Evolutionary conservation across 2,113 vertebrate genomes (phyloP).

Genomic region (Mesembrinibis cayennensis): DNA sequence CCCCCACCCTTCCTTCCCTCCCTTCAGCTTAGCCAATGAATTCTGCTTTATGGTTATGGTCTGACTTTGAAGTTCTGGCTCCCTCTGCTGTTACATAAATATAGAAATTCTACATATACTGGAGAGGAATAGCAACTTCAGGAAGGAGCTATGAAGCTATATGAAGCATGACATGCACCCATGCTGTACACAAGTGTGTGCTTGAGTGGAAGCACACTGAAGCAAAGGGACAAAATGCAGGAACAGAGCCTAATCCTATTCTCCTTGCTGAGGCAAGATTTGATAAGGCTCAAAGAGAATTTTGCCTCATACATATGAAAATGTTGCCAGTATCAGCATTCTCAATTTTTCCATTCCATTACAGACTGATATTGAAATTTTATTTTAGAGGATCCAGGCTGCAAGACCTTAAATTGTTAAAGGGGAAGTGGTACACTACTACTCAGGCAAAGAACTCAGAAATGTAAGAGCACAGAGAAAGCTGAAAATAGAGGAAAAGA

Average conservation of each 20-base stretch:
- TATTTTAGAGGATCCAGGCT: background rate
- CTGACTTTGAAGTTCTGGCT: conserved; percentile 46
- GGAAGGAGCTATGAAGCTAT: background rate
- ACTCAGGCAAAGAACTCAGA: background rate
- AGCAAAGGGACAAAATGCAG: background rate
- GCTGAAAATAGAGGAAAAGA: background rate
- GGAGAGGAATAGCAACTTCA: background rate
- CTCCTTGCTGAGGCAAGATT: background rate
- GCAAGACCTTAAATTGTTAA: background rate
- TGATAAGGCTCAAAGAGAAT: background rate
- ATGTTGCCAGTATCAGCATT: background rate
- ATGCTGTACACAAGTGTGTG: rapidly evolving
- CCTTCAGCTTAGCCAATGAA: conserved; percentile 4
- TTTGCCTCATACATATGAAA: background rate
- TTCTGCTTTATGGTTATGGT: background rate
- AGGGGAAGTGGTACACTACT: background rate
- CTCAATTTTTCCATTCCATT: background rate
- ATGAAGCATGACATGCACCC: background rate
- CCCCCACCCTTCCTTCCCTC: background rate
- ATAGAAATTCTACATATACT: background rate
- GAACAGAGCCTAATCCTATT: background rate
- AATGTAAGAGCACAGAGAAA: background rate
- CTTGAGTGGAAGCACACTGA: background rate
- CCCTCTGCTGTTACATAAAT: conserved; percentile 54
- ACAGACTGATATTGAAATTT: background rate